Evolutionary conservation across 2,113 vertebrate species (phyloP).

Genomic region (Naja naja): DNA sequence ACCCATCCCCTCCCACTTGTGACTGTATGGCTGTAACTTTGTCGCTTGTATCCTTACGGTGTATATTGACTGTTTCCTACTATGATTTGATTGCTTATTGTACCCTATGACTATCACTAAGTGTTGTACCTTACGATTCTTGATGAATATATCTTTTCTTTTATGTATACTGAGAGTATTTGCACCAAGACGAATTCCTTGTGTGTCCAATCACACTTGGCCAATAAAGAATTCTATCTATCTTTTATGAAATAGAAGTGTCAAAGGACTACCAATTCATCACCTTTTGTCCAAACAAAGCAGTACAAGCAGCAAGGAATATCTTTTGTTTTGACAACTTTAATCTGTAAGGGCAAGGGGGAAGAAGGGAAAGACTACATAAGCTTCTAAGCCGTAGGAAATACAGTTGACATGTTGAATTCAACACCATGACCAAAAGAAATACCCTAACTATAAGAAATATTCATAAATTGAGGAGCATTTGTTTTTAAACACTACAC

Average conservation of each 20-base stretch:
- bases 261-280: neutral
- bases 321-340: slow-evolving; percentile 2
- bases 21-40: too few species aligned
- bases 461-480: neutral
- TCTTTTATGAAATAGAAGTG: neutral
- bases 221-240: too few species aligned
- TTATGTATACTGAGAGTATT: too few species aligned
- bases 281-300: neutral
- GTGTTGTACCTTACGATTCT: too few species aligned
- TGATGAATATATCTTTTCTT: too few species aligned
- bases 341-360: neutral
- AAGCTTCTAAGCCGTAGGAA: neutral
- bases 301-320: neutral
- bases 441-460: neutral
- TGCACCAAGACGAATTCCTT: too few species aligned
- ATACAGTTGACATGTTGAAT: neutral
- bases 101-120: too few species aligned
- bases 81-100: too few species aligned
- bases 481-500: neutral
- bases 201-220: too few species aligned
- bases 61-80: too few species aligned
- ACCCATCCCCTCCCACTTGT: too few species aligned
- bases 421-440: neutral
- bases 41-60: too few species aligned
- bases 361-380: neutral